These are phyloP conservation scores for Orius laevigatus DNA, from an alignment of 1,140 invertebrate genomes.

Conservation along the genomic window DNA sequence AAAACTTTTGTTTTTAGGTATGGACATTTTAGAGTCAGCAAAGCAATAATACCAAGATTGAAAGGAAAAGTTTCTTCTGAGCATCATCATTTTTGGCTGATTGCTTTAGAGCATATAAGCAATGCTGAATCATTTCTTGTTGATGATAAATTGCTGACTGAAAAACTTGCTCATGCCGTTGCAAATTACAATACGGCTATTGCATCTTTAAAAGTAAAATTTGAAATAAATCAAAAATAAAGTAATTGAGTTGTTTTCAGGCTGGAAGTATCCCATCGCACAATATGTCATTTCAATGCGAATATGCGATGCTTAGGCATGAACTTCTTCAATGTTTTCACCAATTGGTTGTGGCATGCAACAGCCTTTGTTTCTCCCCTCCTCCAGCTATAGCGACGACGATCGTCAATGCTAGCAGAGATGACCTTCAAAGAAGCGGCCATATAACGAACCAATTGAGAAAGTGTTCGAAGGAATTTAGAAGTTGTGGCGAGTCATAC, in stretches of 20 bases:
- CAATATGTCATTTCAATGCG: constrained; percentile 57
- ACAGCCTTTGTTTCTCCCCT: constrained; percentile 72
- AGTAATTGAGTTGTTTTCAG: constrained; percentile 23
- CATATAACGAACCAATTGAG: constrained; percentile 65
- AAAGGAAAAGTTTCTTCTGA: constrained; percentile 69
- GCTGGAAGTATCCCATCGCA: constrained; percentile 47
- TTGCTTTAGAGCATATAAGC: constrained; percentile 53
- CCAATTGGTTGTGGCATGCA: constrained; percentile 58
- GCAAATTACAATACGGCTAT: constrained; percentile 45
- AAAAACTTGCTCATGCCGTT: constrained; percentile 41
- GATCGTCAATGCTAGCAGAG: constrained; percentile 56
- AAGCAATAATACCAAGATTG: constrained; percentile 44
- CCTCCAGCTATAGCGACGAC: constrained; percentile 80
- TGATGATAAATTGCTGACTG: constrained; percentile 29
- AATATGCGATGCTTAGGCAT: constrained; percentile 54
- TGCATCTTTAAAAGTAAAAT: constrained; percentile 47
- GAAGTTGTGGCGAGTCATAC: constrained; percentile 56
- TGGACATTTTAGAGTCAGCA: constrained; percentile 60
- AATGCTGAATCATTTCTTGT: constrained; percentile 25
- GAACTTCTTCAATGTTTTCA: constrained; percentile 61
- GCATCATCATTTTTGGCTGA: constrained; percentile 78
- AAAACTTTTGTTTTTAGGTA: constrained; percentile 35
- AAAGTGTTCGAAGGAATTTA: constrained; percentile 59
- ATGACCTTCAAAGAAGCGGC: constrained; percentile 67
- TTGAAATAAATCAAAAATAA: not conserved